Evolutionary conservation across 2,888 invertebrate genomes (phyloP), one percentile per base, ranked within the genome.

Genomic region (Punctoribates punctum): DNA sequence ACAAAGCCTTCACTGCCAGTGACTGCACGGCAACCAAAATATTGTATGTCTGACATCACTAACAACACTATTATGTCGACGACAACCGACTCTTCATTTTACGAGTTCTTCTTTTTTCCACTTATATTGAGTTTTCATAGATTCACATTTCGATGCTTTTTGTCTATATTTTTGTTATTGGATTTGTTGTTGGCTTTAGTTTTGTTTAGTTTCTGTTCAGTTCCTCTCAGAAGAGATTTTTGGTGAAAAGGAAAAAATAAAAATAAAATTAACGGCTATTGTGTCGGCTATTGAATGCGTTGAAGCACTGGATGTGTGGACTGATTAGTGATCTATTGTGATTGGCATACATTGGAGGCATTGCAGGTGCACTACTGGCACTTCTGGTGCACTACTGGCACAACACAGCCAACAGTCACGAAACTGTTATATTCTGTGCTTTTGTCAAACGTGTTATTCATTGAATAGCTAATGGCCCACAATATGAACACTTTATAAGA

Each of bases 311-410:
- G 20, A 70, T 70, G n/a, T 42, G 23, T 70, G 70, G 70, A 38
- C 42, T 70, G 70, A 70, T 70, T 70, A 70, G 70, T 70, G 70
- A 70, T 70, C 70, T 70, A 70, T 70, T 70, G 70, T 70, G 29
- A 11, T 42, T 42, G 70, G 38, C 62, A 62, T n/a, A 23, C 60
- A 38, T 65, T 51, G 51, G 20, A 70, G 42, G 20, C 42, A 46
- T 70, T 70, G 70, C 70, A 70, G 42, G 42, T 70, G 70, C 42
- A 70, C 38, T 29, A 62, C 34, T 27, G 34, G 29, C 29, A 70
- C 70, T n/a, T n/a, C 70, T 42, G 42, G 42, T 70, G 70, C 42
- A 70, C 38, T 29, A 62, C 34, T 27, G 34, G 29, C 29, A 70
- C 70, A 70, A 70, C 46, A 23, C 6, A 20, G 70, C 42, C 46